phyloP scores from a whole-genome alignment of 2,888 invertebrate genomes.

The Leucozona laternaria region DNA sequence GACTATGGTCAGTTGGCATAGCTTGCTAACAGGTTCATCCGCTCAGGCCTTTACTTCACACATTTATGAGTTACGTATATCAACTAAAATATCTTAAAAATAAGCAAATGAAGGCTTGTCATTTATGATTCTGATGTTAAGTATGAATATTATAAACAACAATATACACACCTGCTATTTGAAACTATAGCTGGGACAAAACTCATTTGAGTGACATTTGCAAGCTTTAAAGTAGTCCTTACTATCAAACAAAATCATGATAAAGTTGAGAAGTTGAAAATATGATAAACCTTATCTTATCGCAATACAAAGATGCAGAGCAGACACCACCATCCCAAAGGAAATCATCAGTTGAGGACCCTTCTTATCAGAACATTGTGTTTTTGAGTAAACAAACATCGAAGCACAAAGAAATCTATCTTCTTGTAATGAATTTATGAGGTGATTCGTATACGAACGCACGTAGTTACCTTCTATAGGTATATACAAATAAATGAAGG shows the following conservation, averaged over 20 bases:
- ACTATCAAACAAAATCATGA: conserved; percentile 5
- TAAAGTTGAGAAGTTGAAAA: conserved; percentile 37
- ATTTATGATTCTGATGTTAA: background rate
- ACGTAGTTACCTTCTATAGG: conserved; percentile 20
- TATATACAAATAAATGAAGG: conserved; percentile 57
- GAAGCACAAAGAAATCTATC: conserved; percentile 59
- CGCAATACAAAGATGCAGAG: conserved; percentile 81
- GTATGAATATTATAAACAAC: background rate
- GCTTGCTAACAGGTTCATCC: conserved; percentile 46
- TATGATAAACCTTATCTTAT: conserved; percentile 79
- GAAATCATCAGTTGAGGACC: conserved; percentile 65
- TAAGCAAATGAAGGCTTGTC: background rate
- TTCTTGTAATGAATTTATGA: conserved; percentile 63
- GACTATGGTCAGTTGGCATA: conserved; percentile 44
- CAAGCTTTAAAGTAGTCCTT: conserved; percentile 24
- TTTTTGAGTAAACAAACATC: conserved; percentile 55
- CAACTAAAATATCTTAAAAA: background rate
- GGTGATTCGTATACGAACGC: conserved; percentile 31
- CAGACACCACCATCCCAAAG: conserved; percentile 78
- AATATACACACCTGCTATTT: background rate
- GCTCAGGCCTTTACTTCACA: conserved; percentile 30
- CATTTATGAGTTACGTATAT: conserved; percentile 21
- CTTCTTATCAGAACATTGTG: conserved; percentile 66
- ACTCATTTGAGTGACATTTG: conserved; percentile 21
- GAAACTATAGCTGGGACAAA: background rate